Percentiles rank a stretch among this genome's conserved stretches.
Evolutionary conservation across 2,113 vertebrate species (phyloP).

Genomic region (Anolis carolinensis): DNA sequence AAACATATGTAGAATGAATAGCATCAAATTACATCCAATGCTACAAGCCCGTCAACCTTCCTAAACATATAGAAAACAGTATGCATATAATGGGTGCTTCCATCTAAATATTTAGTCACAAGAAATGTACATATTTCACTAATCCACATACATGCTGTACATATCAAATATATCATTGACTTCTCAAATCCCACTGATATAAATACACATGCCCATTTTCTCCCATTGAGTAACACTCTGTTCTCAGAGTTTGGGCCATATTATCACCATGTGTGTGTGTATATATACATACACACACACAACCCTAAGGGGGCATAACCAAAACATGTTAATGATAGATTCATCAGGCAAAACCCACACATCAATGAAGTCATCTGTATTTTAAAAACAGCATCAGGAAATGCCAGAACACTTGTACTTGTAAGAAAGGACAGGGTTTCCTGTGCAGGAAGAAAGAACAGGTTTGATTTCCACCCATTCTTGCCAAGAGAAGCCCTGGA

Average conservation of each 20-base stretch:
- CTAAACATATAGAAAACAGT: background rate
- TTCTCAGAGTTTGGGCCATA: slow-evolving; percentile 27
- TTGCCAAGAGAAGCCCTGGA: background rate
- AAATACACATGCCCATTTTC: slow-evolving; percentile 39
- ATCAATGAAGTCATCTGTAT: background rate
- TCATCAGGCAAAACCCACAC: background rate
- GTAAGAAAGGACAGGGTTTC: background rate
- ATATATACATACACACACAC: too few species aligned
- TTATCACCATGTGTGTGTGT: background rate
- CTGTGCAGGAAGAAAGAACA: background rate
- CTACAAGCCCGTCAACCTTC: background rate
- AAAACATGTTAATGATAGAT: background rate
- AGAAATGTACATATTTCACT: slow-evolving; percentile 7
- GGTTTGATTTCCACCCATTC: background rate
- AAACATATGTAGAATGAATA: background rate
- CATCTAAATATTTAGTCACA: background rate
- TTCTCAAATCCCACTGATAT: background rate
- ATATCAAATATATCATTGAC: slow-evolving; percentile 32
- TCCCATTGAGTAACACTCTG: background rate
- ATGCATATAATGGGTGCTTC: slow-evolving; percentile 1
- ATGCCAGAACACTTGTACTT: background rate
- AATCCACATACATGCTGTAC: background rate
- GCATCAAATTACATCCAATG: background rate
- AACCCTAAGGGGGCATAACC: background rate
- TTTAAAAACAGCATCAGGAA: background rate